Evolutionary conservation across 2,888 invertebrate species (phyloP).

Genomic region (Polyommatus iphigenia): DNA sequence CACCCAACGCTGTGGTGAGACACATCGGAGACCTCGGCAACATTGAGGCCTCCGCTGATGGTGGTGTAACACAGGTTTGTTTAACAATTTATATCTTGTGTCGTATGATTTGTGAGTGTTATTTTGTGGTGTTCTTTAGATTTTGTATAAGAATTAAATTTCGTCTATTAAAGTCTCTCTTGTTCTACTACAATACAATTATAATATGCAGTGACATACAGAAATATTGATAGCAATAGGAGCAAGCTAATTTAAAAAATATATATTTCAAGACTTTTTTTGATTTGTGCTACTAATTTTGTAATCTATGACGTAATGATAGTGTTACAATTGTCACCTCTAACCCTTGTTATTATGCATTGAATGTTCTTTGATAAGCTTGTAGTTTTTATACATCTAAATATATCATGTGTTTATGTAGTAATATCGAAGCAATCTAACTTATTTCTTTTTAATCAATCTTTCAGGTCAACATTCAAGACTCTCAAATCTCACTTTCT

Average conservation of each 20-base stretch:
- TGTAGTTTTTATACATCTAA: not conserved
- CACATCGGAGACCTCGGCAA: slow-evolving; percentile 97
- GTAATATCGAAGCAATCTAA: not conserved
- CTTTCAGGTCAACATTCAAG: slow-evolving; percentile 66
- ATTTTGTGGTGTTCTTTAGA: not conserved
- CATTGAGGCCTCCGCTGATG: slow-evolving; percentile 82
- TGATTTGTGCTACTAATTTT: not conserved
- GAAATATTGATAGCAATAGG: not conserved
- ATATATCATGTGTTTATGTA: not conserved
- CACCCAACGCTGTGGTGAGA: slow-evolving; percentile 84
- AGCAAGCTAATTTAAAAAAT: not conserved
- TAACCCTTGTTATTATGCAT: slow-evolving; percentile 13
- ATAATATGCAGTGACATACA: not conserved
- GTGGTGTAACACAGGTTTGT: slow-evolving; percentile 80
- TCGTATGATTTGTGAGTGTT: no score
- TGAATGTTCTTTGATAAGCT: not conserved
- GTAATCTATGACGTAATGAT: not conserved
- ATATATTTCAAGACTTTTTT: not conserved
- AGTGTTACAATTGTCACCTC: not conserved
- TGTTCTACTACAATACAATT: no score
- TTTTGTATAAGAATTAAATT: not conserved
- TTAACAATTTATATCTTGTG: not conserved
- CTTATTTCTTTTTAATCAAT: not conserved
- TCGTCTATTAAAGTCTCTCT: no score
- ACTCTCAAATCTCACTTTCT: slow-evolving; percentile 61